These are phyloP conservation scores for Dendrocopos noguchii DNA, from an alignment of 2,113 vertebrate species.

Conservation along the genomic window DNA sequence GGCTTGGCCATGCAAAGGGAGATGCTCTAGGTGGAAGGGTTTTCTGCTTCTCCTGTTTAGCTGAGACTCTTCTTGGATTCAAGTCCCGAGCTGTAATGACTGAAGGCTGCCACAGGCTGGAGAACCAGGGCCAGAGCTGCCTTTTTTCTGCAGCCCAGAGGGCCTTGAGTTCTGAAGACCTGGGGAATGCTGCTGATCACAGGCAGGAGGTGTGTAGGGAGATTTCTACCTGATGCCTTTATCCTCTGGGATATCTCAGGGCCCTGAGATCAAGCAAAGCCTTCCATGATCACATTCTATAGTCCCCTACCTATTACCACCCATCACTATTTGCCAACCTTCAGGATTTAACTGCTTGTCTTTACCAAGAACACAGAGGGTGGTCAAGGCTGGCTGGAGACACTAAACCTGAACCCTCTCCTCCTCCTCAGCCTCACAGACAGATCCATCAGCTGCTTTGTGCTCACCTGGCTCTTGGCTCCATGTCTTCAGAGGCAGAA, in stretches of 20 bases:
- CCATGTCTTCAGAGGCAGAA: background rate
- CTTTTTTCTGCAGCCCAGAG: background rate
- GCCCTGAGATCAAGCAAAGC: background rate
- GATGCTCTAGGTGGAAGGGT: background rate
- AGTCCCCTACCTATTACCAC: background rate
- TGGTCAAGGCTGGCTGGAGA: background rate
- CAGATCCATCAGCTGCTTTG: background rate
- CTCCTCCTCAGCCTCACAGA: background rate
- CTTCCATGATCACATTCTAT: background rate
- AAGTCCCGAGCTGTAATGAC: background rate
- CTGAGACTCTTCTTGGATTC: background rate
- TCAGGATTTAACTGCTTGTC: background rate
- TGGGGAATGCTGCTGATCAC: background rate
- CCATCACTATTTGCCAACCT: fast-evolving
- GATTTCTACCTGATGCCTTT: background rate
- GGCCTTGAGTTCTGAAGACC: background rate
- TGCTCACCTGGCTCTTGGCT: background rate
- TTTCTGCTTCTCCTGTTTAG: background rate
- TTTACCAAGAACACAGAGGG: background rate
- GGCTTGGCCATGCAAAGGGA: background rate
- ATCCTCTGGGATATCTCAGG: background rate
- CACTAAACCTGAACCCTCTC: background rate
- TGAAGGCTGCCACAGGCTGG: background rate
- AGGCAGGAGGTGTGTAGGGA: background rate
- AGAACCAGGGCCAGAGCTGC: background rate